A percentile compares a stretch with the other conserved stretches of the same genome.
These are phyloP conservation scores for Scolopax bukidnonensis DNA, from an alignment of 2,797 vertebrate species.

Conservation along the genomic window DNA sequence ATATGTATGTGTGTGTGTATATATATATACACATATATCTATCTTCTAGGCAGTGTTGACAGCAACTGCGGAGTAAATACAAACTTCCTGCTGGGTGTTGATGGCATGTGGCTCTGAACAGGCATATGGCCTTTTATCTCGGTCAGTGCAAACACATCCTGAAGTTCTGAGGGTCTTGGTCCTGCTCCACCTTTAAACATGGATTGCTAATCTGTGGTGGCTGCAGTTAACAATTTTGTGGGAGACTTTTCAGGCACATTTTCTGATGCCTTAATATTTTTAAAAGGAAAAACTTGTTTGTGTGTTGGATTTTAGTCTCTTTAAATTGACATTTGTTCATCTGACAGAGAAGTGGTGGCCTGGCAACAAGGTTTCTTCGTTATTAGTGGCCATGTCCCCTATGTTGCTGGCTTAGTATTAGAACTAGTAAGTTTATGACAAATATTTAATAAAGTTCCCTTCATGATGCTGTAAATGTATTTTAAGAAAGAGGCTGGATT, in stretches of 20 bases:
- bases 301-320: neutral
- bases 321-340: neutral
- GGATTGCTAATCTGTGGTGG: neutral
- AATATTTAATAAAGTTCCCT: neutral
- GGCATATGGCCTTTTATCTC: neutral
- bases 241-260: neutral
- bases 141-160: neutral
- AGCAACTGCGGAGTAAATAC: neutral
- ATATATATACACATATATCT: rapidly evolving
- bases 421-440: neutral
- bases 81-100: neutral
- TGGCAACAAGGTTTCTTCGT: neutral
- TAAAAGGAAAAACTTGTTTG: neutral
- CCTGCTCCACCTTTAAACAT: neutral
- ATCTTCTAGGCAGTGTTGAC: neutral
- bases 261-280: neutral
- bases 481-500: neutral
- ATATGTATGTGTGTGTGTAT: rapidly evolving
- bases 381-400: neutral
- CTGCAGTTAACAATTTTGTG: neutral
- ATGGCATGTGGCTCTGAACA: neutral
- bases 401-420: neutral
- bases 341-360: neutral
- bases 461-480: neutral
- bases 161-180: neutral